Base-by-base conservation (phyloP, 2,888 invertebrate species). In the Drosophila tripunctata region DNA sequence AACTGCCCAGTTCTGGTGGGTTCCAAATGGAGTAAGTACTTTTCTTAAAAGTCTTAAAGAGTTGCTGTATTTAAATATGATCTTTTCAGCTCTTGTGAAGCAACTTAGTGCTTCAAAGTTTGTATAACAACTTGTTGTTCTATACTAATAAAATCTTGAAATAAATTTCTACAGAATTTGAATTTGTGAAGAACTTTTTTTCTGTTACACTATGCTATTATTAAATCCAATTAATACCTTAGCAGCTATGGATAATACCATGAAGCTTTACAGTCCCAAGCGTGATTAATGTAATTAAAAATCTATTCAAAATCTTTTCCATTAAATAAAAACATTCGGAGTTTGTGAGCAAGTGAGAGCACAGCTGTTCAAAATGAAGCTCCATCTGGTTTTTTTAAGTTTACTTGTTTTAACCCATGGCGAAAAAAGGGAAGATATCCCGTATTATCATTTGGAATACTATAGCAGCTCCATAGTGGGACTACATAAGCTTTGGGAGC, bases 21-120 rank as follows among this genome's bases (percentile, higher is more conserved):
- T 17, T 60, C 58, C 15, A 77, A 77, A 10, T 75, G 72, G 72
- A 72, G 66, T 77, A 54, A 40, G 70, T 57, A 8, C 4, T 1
- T 19, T 0, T 14, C 14, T 5, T 5, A 1, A 0, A 27, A 6
- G 15, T 27, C 3, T 3, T 21, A 10, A 21, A 22, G 22, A 3
- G 15, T 8, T 10, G 0, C 3, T 12, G 14, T 21, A 2, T 47
- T 3, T 3, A 12, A 6, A 0, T 10, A 15, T 10, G 2, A 12
- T 21, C 17, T 21, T 47, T 33, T 10, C n/a, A 33, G 47, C 12
- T 7, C 19, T 44, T 1, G 19, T 4, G n/a, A 44, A 44, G 17
- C n/a, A 7, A n/a, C 30, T 44, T n/a, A 6, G 12, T 4, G 19
- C n/a, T n/a, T n/a, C n/a, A n/a, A n/a, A n/a, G n/a, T n/a, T n/a